Evolutionary conservation across 92 coral and sea anemone genomes (phyloP).

Genomic region (Hydrozoanthus gracilis): DNA sequence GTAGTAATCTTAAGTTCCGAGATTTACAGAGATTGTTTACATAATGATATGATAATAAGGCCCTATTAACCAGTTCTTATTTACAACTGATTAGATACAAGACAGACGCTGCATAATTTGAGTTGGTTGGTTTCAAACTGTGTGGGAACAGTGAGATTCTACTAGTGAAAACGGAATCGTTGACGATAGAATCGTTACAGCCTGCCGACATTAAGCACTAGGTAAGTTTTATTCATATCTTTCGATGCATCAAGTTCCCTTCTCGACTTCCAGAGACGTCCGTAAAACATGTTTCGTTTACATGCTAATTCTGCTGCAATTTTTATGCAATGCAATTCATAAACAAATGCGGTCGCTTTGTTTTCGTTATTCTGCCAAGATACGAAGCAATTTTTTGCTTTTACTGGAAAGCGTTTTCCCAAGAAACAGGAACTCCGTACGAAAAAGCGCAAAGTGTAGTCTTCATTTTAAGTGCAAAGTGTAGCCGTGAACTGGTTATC

Average conservation of each 20-base stretch:
- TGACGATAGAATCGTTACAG: not conserved
- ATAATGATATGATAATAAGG: slow-evolving; percentile 35
- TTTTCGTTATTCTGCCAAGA: slow-evolving; percentile 16
- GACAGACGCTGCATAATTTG: slow-evolving; percentile 45
- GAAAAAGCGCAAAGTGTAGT: not conserved
- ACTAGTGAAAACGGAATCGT: not conserved
- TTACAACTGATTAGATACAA: slow-evolving; percentile 29
- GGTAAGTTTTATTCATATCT: slow-evolving; percentile 21
- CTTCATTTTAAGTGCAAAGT: not conserved
- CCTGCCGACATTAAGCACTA: not conserved
- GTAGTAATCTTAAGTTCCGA: not conserved
- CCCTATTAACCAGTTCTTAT: slow-evolving; percentile 36
- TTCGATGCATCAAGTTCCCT: not conserved
- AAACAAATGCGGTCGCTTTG: slow-evolving; percentile 7
- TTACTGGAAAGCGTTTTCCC: not conserved
- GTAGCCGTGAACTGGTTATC: not conserved
- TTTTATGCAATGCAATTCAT: not conserved
- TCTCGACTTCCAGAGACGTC: not conserved
- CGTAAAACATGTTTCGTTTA: not conserved
- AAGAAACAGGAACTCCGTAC: not conserved
- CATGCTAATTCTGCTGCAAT: not conserved
- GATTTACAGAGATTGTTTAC: slow-evolving; percentile 32
- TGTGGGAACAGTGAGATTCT: slow-evolving; percentile 23
- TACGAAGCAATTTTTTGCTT: slow-evolving; percentile 13
- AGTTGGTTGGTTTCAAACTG: slow-evolving; percentile 11